Base-by-base conservation (phyloP, 2,797 vertebrate genomes). In the Holocentrus rufus region DNA sequence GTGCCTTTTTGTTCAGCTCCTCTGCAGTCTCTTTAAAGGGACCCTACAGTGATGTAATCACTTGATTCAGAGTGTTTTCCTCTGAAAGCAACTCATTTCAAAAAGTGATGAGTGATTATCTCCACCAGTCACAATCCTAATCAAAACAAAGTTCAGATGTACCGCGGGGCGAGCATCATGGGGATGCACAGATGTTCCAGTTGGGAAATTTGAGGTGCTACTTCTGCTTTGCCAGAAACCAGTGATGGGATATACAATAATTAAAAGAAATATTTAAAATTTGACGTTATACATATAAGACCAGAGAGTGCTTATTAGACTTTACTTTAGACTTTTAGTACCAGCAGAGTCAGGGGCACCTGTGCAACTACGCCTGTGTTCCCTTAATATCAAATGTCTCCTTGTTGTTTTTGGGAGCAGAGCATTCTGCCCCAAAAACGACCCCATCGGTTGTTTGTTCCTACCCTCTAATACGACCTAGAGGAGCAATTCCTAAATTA, bases 1-100 rank as follows among this genome's bases (percentile, higher is more conserved):
- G 77, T 55, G 23, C 25, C 15, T 55, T 27, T 52, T 52, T 25
- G 23, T 74, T 58, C 65, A 71, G 59, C 50, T 78, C 70, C 23
- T 44, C 34, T 59, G 25, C 46, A 34, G 53, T 73, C 67, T 79
- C 67, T 31, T 80, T 76, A 76, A 76, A 79, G 65, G 69, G 73
- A 84, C 71, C 78, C 81, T 79, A 69, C 53, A 66, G 57, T 53
- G 74, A 79, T 67, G 56, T 54, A 83, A 72, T 74, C 77, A 80
- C 66, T 84, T 30, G 20, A 88, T 84, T 82, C 81, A 84, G 82
- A 78, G 69, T 54, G 59, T 76, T 83, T 72, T 82, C 58, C 81
- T 72, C 76, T 5, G 64, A 69, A 66, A 70, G 75, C 60, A 50
- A 30, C 76, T 71, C 72, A 50, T 79, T 66, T 80, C 74, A 80